These are phyloP conservation scores for Muricea muricata DNA, from an alignment of 92 coral and sea anemone genomes.

Conservation along the genomic window DNA sequence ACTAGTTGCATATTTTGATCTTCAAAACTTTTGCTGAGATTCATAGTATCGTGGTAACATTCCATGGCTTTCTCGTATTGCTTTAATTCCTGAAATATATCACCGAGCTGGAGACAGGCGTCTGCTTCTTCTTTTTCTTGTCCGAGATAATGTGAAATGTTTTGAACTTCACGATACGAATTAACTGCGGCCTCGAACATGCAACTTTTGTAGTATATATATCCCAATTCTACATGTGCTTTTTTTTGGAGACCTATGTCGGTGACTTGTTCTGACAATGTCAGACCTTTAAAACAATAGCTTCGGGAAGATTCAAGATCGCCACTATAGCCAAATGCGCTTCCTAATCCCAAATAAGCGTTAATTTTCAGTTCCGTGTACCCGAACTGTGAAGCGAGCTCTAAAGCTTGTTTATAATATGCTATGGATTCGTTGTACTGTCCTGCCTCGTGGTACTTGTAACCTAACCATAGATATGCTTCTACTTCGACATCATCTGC, in stretches of 20 bases:
- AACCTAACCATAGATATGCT: background rate
- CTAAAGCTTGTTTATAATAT: background rate
- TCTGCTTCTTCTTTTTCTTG: slow-evolving; percentile 23
- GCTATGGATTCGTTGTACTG: background rate
- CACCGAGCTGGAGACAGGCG: slow-evolving; percentile 36
- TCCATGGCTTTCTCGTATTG: slow-evolving; percentile 46
- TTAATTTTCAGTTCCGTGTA: background rate
- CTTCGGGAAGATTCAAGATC: background rate
- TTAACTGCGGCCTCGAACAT: slow-evolving; percentile 18
- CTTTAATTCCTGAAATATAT: background rate
- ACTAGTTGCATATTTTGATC: background rate
- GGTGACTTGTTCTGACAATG: background rate
- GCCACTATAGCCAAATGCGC: background rate
- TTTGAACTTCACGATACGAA: background rate
- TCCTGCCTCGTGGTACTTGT: too few relatives aligned
- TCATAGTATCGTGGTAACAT: slow-evolving; percentile 40
- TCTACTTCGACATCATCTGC: background rate
- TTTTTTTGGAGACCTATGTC: background rate
- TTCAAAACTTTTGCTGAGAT: background rate
- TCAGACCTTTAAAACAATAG: background rate
- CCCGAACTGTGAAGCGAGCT: background rate
- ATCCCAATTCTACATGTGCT: background rate
- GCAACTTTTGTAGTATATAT: background rate
- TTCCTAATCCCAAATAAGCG: background rate
- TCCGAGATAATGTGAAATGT: slow-evolving; percentile 30